A percentile compares a stretch with the other conserved stretches of the same genome.
Conservation (phyloP, 1,140 invertebrate species). For the Anadara kagoshimensis region DNA sequence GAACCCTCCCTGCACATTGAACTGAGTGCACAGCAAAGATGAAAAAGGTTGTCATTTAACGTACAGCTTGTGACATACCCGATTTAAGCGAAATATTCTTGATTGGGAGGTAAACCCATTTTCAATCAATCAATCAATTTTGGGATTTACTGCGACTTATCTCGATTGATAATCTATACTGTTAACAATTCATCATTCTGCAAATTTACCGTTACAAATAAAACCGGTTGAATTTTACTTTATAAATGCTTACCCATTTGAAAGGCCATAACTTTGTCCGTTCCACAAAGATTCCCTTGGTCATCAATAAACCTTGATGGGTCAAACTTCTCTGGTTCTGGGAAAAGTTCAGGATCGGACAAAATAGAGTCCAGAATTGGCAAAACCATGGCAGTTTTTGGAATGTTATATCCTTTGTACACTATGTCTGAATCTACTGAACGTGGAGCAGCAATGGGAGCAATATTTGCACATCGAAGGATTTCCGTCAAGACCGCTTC, state of each 20-base stretch:
- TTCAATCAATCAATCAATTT: too few species aligned
- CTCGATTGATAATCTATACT: too few species aligned
- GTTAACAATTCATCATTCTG: too few species aligned
- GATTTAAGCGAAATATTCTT: too few species aligned
- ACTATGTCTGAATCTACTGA: slow-evolving; percentile 49
- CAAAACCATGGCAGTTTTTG: slow-evolving; percentile 61
- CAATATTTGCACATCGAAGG: slow-evolving; percentile 33
- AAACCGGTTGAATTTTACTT: neutral
- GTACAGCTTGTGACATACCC: too few species aligned
- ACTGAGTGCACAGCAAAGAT: too few species aligned
- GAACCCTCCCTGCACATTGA: too few species aligned
- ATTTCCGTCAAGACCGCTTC: slow-evolving; percentile 46
- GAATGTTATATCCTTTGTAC: slow-evolving; percentile 62
- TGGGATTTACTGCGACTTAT: too few species aligned
- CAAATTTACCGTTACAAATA: too few species aligned
- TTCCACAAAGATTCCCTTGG: slow-evolving; percentile 28
- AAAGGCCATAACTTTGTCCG: slow-evolving; percentile 45
- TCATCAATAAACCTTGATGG: slow-evolving; percentile 78
- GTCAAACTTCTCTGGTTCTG: slow-evolving; percentile 81
- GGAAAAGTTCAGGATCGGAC: slow-evolving; percentile 75
- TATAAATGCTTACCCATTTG: slow-evolving; percentile 35
- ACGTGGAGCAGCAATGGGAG: slow-evolving; percentile 65
- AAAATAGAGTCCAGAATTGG: slow-evolving; percentile 58
- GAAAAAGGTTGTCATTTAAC: too few species aligned
- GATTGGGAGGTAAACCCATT: too few species aligned